These are phyloP conservation scores for Rhineura floridana DNA, from an alignment of 2,113 vertebrate species.

Conservation along the genomic window DNA sequence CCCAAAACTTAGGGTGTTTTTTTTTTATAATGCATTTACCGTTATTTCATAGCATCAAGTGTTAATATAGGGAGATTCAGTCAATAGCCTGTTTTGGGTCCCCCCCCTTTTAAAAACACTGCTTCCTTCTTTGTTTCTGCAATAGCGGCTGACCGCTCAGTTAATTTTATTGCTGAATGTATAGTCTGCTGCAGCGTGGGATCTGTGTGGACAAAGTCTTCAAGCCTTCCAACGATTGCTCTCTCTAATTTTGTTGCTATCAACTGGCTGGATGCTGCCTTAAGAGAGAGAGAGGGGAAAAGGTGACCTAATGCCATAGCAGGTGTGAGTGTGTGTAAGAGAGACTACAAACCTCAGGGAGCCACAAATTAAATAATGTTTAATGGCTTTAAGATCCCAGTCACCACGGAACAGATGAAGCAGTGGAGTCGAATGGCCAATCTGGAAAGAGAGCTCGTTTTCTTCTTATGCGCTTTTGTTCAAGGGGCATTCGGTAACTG, in stretches of 20 bases:
- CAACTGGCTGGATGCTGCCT: slow-evolving; percentile 42
- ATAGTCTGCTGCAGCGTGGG: background rate
- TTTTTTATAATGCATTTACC: too few relatives aligned
- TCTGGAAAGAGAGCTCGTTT: background rate
- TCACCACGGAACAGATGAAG: slow-evolving; percentile 30
- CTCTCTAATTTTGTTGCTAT: slow-evolving; percentile 50
- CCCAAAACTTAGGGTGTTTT: too few relatives aligned
- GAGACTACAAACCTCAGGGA: slow-evolving; percentile 47
- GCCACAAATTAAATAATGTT: slow-evolving; percentile 56
- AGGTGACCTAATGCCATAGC: slow-evolving; percentile 18
- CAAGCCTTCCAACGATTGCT: slow-evolving; percentile 41
- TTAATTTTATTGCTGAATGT: slow-evolving; percentile 48
- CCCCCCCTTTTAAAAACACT: slow-evolving; percentile 15
- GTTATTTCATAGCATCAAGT: background rate
- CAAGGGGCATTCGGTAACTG: too few relatives aligned
- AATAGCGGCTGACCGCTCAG: slow-evolving; percentile 1
- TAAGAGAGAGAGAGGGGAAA: slow-evolving; percentile 54
- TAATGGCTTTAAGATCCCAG: slow-evolving; percentile 39
- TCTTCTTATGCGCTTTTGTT: too few relatives aligned
- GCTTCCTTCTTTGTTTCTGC: slow-evolving; percentile 9
- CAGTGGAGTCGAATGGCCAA: slow-evolving; percentile 19
- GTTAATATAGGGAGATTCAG: slow-evolving; percentile 46
- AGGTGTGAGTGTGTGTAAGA: background rate
- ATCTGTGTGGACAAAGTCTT: slow-evolving; percentile 5
- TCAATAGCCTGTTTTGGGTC: slow-evolving; percentile 10